Evolutionary conservation across 2,888 invertebrate genomes (phyloP).

Genomic region (Sepiola atlantica): DNA sequence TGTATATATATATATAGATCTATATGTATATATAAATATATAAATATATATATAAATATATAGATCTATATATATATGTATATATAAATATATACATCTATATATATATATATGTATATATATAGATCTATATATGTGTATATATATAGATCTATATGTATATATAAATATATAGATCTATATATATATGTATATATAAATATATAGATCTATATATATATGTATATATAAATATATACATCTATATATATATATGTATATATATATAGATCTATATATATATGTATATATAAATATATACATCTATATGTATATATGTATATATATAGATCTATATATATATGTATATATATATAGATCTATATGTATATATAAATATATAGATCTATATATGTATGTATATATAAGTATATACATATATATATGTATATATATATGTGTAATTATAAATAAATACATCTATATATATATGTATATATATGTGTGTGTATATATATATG

Average conservation of each 20-base stretch:
- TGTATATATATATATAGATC: neutral
- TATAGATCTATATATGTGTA: too few relatives aligned
- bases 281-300: neutral
- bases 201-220: neutral
- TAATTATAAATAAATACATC: too few relatives aligned
- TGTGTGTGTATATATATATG: neutral
- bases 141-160: too few relatives aligned
- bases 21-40: neutral
- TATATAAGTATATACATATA: neutral
- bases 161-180: neutral
- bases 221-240: neutral
- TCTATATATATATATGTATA: neutral
- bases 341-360: neutral
- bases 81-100: too few relatives aligned
- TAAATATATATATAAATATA: neutral
- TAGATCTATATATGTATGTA: too few relatives aligned
- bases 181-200: neutral
- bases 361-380: neutral
- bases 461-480: neutral
- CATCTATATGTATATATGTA: neutral
- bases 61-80: neutral
- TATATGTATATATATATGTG: neutral
- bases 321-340: neutral
- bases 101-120: too few relatives aligned
- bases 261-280: neutral